A percentile compares a stretch with the other conserved stretches of the same genome.
Evolutionary conservation across 1,140 invertebrate genomes (phyloP).

Genomic region (Drosophila biarmipes): DNA sequence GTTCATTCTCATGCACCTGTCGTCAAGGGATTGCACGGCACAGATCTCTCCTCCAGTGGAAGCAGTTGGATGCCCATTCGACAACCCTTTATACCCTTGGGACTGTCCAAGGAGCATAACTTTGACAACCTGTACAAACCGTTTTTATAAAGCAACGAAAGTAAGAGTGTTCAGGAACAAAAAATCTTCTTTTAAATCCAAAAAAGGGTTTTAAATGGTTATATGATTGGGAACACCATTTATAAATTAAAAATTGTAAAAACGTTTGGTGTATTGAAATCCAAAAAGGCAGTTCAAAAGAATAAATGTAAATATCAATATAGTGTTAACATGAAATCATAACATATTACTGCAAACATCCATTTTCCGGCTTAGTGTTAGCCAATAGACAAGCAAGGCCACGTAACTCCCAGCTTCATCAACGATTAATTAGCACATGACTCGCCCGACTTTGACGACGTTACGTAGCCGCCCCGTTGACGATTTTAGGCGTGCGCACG

Average conservation of each 20-base stretch:
- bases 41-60: constrained; percentile 55
- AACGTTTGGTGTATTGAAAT: background rate
- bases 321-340: constrained; percentile 6
- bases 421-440: constrained; percentile 70
- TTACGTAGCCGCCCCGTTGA: constrained; percentile 59
- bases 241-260: background rate
- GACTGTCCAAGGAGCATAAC: constrained; percentile 55
- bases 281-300: background rate
- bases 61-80: constrained; percentile 62
- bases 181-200: background rate
- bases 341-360: background rate
- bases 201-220: background rate
- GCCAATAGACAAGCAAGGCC: constrained; percentile 57
- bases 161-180: background rate
- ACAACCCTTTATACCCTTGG: constrained; percentile 68
- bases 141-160: constrained; percentile 34
- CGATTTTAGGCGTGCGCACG: constrained; percentile 47
- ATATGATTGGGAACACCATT: background rate
- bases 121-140: constrained; percentile 59
- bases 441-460: constrained; percentile 33
- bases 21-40: constrained; percentile 42
- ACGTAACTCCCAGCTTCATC: constrained; percentile 55
- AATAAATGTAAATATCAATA: constrained; percentile 1
- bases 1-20: constrained; percentile 62
- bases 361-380: constrained; percentile 31